Evolutionary conservation across 2,888 invertebrate species (phyloP), one percentile per base, ranked within the genome.

Genomic region (Synergus gifuensis): DNA sequence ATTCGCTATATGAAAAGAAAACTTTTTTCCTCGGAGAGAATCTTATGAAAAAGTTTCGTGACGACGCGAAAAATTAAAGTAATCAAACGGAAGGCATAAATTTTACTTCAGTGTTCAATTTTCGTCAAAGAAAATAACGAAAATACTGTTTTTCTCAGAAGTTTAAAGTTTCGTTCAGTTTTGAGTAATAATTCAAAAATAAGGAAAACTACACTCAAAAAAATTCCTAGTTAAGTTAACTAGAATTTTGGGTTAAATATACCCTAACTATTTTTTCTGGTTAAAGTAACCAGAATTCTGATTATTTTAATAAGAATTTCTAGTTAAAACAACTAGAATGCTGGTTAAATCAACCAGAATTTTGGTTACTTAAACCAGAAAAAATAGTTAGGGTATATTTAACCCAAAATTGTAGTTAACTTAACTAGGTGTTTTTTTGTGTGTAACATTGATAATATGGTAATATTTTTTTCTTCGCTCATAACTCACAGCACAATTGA

Each of bases 1-100:
- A 73, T 54, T 73, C 36, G n/a, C 73, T 54, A 54, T 73, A 54
- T 73, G 36, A 54, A 73, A 54, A 49, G 46, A 69, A 36, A 73
- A 73, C 16, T 69, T 69, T 73, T 73, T 54, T 28, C 54, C 73
- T 73, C 49, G 5, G 36, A 36, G 54, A 8, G 36, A 73, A 36
- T 36, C 9, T 16, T 49, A 73, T 73, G 49, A 73, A 42, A 73
- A 73, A 73, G 36, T 73, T 73, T 36, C 16, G n/a, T 44, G 46
- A 69, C 69, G 46, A 69, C 16, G 28, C 46, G 69, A 46, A 69
- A 69, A 69, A 69, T 69, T 49, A 9, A 46, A 49, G 69, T 69
- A 46, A 44, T 69, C 46, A 69, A 46, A 49, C 22, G 46, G 28
- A 69, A 69, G 46, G 46, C 44, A 44, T 69, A 46, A 46, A 49